Percentiles rank a stretch among this genome's conserved stretches.
phyloP scores from a whole-genome alignment of 2,888 invertebrate genomes.

The Sialis fuliginosa region DNA sequence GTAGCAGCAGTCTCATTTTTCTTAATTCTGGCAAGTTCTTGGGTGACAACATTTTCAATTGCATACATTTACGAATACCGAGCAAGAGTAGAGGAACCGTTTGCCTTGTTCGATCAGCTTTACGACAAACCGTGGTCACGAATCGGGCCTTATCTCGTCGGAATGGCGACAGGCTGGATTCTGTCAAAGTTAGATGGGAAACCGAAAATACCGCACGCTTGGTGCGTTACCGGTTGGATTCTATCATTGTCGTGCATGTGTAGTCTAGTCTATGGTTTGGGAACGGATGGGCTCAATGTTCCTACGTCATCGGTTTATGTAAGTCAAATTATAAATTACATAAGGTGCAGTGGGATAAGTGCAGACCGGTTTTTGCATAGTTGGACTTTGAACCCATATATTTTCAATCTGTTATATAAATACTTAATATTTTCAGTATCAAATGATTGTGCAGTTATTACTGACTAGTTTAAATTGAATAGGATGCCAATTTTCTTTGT shows the following conservation, averaged over 20 bases:
- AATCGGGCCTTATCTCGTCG: conserved; percentile 63
- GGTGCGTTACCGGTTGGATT: conserved; percentile 40
- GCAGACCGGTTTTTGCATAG: too few species aligned
- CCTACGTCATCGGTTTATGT: conserved; percentile 58
- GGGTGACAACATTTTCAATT: conserved; percentile 57
- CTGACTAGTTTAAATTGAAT: too few species aligned
- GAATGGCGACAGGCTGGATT: conserved; percentile 58
- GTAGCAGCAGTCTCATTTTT: conserved; percentile 37
- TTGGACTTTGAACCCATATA: too few species aligned
- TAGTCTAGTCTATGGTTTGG: conserved; percentile 50
- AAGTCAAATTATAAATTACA: too few species aligned
- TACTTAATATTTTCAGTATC: too few species aligned
- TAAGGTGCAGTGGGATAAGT: too few species aligned
- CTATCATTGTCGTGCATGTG: conserved; percentile 37
- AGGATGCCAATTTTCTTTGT: too few species aligned
- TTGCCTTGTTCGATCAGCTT: conserved; percentile 64
- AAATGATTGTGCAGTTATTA: too few species aligned
- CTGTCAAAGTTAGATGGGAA: conserved; percentile 49
- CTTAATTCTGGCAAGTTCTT: conserved; percentile 48
- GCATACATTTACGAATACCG: conserved; percentile 58
- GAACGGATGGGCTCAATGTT: conserved; percentile 41
- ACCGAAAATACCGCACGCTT: conserved; percentile 36
- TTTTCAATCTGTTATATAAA: too few species aligned
- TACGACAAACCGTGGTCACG: conserved; percentile 76
- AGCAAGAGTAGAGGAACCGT: conserved; percentile 59